Evolutionary conservation across 2,113 vertebrate genomes (phyloP).

Genomic region (Aspidoscelis tigris): DNA sequence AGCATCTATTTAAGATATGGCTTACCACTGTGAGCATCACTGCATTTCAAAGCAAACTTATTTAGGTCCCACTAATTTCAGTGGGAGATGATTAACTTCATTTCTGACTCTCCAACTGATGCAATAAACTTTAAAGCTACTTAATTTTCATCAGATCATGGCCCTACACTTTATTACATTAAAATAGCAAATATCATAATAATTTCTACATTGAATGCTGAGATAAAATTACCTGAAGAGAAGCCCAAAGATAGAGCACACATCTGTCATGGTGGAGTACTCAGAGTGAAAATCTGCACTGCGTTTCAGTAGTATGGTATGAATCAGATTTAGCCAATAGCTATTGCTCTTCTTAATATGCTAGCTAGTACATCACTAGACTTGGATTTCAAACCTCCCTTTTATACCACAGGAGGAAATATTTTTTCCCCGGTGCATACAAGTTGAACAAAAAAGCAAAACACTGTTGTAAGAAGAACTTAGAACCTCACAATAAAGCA

Average conservation of each 20-base stretch:
- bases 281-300: constrained; percentile 14
- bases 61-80: not conserved
- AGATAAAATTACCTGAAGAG: constrained; percentile 58
- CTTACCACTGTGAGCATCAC: constrained; percentile 5
- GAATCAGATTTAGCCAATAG: not conserved
- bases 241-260: constrained; percentile 58
- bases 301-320: not conserved
- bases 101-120: not conserved
- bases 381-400: not conserved
- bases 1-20: constrained; percentile 1
- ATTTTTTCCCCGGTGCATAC: not conserved
- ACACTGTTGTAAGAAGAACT: not conserved
- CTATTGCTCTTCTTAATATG: constrained; percentile 29
- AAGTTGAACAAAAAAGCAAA: constrained; percentile 29
- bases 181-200: not conserved
- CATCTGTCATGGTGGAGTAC: constrained; percentile 45
- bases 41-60: not conserved
- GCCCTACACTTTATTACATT: constrained; percentile 9
- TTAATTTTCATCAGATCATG: not conserved
- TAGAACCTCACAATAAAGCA: not conserved
- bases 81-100: not conserved
- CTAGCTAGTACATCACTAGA: constrained; percentile 20
- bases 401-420: constrained; percentile 6
- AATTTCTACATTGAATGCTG: constrained; percentile 18
- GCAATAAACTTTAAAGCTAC: not conserved